phyloP scores from a whole-genome alignment of 2,113 vertebrate species.

The Orientallactaga bullata region DNA sequence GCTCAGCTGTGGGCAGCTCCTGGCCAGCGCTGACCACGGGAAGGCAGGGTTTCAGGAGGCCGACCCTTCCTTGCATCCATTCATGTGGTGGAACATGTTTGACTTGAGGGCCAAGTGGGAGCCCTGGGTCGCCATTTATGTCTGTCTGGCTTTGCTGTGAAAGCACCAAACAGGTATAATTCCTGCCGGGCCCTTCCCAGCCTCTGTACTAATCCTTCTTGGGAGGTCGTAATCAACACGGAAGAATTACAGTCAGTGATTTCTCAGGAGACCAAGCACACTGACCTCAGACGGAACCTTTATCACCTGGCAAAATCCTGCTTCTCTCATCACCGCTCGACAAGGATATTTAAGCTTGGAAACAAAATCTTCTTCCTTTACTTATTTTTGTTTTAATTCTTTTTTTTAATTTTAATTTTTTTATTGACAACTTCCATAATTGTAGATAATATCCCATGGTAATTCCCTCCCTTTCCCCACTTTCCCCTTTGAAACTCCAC shows the following conservation, averaged over 20 bases:
- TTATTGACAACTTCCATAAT: no score
- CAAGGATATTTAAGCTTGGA: constrained; percentile 40
- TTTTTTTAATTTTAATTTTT: no score
- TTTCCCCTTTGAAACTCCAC: no score
- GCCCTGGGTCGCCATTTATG: not conserved
- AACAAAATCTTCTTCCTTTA: constrained; percentile 47
- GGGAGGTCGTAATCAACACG: not conserved
- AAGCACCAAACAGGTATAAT: not conserved
- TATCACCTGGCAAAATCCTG: not conserved
- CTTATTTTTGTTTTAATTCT: no score
- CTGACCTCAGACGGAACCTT: not conserved
- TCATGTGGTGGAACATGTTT: no score
- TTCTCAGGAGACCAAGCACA: not conserved
- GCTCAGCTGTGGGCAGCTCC: not conserved
- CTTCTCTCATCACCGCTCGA: constrained; percentile 28
- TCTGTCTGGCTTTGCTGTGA: not conserved
- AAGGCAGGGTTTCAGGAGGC: not conserved
- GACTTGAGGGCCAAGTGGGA: not conserved
- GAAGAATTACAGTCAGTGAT: not conserved
- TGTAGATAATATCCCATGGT: no score
- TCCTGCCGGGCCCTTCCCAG: not conserved
- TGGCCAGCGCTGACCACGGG: not conserved
- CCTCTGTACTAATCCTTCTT: not conserved
- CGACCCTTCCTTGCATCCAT: not conserved
- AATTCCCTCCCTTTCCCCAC: no score